phyloP scores from a whole-genome alignment of 2,797 vertebrate species.

The Bryconaethiops microstoma region DNA sequence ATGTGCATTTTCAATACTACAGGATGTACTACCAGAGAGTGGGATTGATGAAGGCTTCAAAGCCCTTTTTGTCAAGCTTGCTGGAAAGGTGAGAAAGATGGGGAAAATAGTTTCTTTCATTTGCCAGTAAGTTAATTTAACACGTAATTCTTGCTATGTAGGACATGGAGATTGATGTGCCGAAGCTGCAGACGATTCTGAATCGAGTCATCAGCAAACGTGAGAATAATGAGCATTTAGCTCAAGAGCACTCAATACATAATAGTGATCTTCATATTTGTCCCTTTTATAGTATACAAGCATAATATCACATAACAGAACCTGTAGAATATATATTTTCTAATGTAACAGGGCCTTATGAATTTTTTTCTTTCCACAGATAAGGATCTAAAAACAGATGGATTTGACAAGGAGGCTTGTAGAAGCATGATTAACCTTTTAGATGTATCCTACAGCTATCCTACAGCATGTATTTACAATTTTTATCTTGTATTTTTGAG shows the following conservation, averaged over 20 bases:
- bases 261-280: neutral
- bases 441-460: constrained; percentile 59
- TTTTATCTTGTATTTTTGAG: neutral
- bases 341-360: neutral
- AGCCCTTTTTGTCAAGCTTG: constrained; percentile 60
- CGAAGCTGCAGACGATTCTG: constrained; percentile 80
- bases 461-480: neutral
- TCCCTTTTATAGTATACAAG: neutral
- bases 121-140: neutral
- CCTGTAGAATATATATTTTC: neutral
- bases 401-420: constrained; percentile 81
- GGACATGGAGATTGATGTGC: constrained; percentile 81
- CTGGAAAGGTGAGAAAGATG: constrained; percentile 55
- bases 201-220: constrained; percentile 83
- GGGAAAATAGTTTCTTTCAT: neutral
- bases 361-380: constrained; percentile 64
- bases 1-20: neutral
- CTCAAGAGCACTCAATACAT: neutral
- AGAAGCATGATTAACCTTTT: constrained; percentile 81
- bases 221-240: constrained; percentile 62
- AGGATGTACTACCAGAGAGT: constrained; percentile 55
- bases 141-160: constrained; percentile 49
- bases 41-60: constrained; percentile 67
- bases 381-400: constrained; percentile 82
- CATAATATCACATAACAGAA: neutral